These are phyloP conservation scores for Solenopsis fugax DNA, from an alignment of 1,140 invertebrate species.

Conservation along the genomic window DNA sequence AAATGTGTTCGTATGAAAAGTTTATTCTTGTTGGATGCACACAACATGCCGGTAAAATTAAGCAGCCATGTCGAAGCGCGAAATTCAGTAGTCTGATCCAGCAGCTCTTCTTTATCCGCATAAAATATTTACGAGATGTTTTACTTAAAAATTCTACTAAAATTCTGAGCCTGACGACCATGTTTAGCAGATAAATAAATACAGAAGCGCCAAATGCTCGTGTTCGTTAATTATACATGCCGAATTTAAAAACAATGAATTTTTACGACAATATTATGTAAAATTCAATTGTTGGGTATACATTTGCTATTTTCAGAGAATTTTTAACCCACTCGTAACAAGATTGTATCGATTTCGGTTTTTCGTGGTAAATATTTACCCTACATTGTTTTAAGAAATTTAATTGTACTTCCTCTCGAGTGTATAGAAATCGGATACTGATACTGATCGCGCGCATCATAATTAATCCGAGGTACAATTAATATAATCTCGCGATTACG, in stretches of 20 bases:
- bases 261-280: not conserved
- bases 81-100: not conserved
- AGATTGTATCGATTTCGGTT: not conserved
- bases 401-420: not conserved
- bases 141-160: not conserved
- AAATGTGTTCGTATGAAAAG: not conserved
- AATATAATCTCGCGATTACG: not conserved
- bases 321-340: not conserved
- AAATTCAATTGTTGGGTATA: too few relatives aligned
- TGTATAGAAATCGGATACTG: not conserved
- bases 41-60: not conserved
- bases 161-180: slow-evolving; percentile 11
- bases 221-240: not conserved
- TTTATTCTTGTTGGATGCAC: not conserved
- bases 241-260: not conserved
- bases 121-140: not conserved
- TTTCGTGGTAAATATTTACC: not conserved
- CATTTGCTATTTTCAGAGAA: not conserved
- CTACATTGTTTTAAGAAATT: not conserved
- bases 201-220: not conserved
- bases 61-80: not conserved
- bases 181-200: not conserved
- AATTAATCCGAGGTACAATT: slow-evolving; percentile 14
- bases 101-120: not conserved
- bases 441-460: slow-evolving; percentile 12